Evolutionary conservation across 2,888 invertebrate genomes (phyloP).

Genomic region (Orthosia incerta): DNA sequence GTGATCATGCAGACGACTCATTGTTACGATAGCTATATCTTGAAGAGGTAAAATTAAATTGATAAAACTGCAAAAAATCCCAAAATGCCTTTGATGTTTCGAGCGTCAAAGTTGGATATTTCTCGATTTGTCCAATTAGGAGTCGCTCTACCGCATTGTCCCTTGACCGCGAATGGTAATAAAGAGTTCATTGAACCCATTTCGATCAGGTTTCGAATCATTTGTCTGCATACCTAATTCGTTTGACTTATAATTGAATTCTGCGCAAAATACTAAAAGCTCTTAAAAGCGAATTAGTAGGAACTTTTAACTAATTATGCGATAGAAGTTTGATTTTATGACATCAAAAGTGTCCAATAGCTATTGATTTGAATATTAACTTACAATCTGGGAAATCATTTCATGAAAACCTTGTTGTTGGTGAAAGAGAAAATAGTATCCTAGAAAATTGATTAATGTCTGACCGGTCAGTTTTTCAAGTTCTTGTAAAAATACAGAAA

Average conservation of each 20-base stretch:
- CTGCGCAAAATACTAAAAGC: constrained; percentile 31
- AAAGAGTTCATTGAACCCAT: constrained; percentile 22
- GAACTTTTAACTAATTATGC: constrained; percentile 35
- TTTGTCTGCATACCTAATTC: constrained; percentile 28
- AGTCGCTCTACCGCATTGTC: background rate
- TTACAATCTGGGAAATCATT: no score
- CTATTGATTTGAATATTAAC: background rate
- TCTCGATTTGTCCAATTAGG: background rate
- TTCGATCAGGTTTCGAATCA: constrained; percentile 5
- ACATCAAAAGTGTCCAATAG: constrained; percentile 11
- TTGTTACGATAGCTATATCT: background rate
- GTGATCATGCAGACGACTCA: background rate
- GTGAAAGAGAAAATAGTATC: no score
- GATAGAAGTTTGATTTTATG: constrained; percentile 9
- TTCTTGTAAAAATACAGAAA: background rate
- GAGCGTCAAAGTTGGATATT: background rate
- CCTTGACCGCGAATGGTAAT: background rate
- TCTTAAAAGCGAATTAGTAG: constrained; percentile 41
- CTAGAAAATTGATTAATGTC: no score
- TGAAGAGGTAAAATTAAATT: background rate
- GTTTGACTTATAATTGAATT: constrained; percentile 39
- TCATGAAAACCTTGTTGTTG: no score
- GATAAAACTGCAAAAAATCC: background rate
- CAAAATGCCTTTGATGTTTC: background rate
- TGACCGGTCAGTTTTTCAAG: no score